A percentile compares a stretch with the other conserved stretches of the same genome.
Conservation (phyloP, 2,888 invertebrate genomes). For the Melanophora roralis region DNA sequence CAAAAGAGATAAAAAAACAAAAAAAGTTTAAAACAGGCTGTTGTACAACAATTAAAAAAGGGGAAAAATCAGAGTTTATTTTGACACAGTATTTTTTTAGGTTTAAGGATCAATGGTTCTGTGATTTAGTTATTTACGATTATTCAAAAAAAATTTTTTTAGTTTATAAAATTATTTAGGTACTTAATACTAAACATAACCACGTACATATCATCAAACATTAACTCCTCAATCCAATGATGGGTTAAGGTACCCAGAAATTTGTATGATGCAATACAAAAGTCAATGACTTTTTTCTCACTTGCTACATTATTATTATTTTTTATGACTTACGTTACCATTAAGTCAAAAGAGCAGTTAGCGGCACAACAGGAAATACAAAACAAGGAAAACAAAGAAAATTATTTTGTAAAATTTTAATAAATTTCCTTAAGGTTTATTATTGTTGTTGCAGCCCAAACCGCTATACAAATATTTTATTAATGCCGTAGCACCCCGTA, state of each 20-base stretch:
- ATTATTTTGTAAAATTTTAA: constrained; percentile 4
- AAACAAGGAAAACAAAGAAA: background rate
- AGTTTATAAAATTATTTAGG: background rate
- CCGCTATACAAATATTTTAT: constrained; percentile 31
- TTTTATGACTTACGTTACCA: background rate
- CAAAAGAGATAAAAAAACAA: constrained; percentile 29
- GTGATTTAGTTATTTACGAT: too few relatives aligned
- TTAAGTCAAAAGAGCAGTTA: constrained; percentile 9
- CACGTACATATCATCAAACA: background rate
- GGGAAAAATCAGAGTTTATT: background rate
- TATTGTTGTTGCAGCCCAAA: background rate
- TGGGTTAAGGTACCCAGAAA: background rate
- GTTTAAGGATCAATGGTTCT: too few relatives aligned
- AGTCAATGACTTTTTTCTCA: constrained; percentile 44
- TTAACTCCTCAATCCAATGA: constrained; percentile 3
- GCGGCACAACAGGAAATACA: constrained; percentile 20
- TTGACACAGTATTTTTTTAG: too few relatives aligned
- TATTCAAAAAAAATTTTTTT: too few relatives aligned
- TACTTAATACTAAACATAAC: background rate
- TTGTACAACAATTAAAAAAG: background rate
- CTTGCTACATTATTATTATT: background rate
- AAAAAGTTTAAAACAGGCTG: constrained; percentile 22
- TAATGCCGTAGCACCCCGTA: too few relatives aligned
- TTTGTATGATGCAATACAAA: constrained; percentile 31
- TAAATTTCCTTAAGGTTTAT: constrained; percentile 6